Base-by-base conservation (phyloP, 2,797 vertebrate species). In the Cyprinodon diabolis region DNA sequence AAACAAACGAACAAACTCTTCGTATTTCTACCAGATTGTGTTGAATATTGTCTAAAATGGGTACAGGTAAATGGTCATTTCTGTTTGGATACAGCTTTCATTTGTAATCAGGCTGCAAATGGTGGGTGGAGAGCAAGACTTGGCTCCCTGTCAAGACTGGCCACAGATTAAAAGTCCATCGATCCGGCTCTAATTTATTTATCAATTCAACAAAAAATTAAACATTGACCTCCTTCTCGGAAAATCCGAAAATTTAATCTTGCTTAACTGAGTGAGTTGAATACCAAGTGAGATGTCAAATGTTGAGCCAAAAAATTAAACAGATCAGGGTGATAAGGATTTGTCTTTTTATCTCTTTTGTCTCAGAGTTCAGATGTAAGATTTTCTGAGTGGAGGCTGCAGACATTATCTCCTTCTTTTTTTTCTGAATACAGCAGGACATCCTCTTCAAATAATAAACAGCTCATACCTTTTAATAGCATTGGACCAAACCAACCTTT, bases 121-220 rank as follows among this genome's bases (percentile, higher is more conserved):
- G 23, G 81, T 77, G 80, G 81, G 84, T 19, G 84, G 78, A 63
- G 69, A 52, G 78, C 17, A 23, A 51, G 81, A 78, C 75, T 85
- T 84, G 87, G 87, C 85, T 57, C 74, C 71, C 63, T 74, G 81
- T 92, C 85, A 87, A 76, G 81, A 80, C 66, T 69, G 5, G 80
- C 72, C 12, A 45, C 84, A 90, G 90, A 93, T 93, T 91, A 92
- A 93, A 94, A 87, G 76, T 43, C 83, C 84, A 93, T 94, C 87
- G 92, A 95, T 93, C 90, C 69, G 17, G 79, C 83, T 82, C 83
- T 91, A 92, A 92, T 92, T 93, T 92, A 93, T 94, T 93, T 90
- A 92, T 92, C 84, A 90, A 88, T 92, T 93, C 92, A 77, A 87
- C 86, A 1, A 91, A 93, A 91, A 92, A 93, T 92, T 90, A 90